Evolutionary conservation across 2,888 invertebrate species (phyloP).

Genomic region (Julus scanicus): DNA sequence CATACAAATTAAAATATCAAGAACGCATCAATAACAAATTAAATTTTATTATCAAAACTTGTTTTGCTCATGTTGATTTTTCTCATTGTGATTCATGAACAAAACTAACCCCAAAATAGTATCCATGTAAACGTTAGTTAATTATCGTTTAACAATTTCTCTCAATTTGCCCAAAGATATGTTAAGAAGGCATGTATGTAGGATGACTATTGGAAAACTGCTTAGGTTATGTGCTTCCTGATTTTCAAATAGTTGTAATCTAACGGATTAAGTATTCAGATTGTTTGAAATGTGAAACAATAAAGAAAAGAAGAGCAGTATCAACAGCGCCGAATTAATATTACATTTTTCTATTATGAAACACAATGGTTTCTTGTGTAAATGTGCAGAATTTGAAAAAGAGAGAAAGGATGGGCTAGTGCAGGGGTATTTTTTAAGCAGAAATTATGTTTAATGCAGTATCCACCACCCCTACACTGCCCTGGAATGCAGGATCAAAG

Average conservation of each 20-base stretch:
- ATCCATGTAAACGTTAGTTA: no score
- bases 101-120: no score
- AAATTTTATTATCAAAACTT: no score
- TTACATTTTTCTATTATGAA: neutral
- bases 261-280: neutral
- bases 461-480: constrained; percentile 18
- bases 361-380: neutral
- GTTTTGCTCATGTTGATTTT: no score
- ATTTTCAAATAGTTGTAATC: neutral
- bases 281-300: neutral
- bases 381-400: neutral
- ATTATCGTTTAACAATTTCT: no score
- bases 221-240: neutral
- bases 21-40: no score
- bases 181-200: neutral
- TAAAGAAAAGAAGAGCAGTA: neutral
- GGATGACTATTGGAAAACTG: neutral
- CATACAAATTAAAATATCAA: no score
- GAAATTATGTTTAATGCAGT: neutral
- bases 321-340: constrained; percentile 23
- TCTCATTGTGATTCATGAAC: no score
- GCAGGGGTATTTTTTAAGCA: neutral
- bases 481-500: neutral
- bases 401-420: neutral
- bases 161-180: neutral